A percentile compares a stretch with the other conserved stretches of the same genome.
Conservation (phyloP, 2,888 invertebrate genomes). For the Clanis bilineata region DNA sequence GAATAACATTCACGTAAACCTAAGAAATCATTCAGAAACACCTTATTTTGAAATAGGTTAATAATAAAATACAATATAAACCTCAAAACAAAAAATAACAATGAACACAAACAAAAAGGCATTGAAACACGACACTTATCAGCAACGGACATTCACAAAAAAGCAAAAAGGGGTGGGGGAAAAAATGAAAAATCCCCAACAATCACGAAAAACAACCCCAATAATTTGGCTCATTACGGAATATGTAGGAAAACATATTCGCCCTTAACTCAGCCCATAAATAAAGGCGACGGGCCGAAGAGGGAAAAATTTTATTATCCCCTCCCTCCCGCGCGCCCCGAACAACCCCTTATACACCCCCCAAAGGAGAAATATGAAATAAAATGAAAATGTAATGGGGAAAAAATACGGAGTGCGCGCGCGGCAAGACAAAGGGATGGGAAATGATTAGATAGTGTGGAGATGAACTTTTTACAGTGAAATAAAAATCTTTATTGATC, state of each 20-base stretch:
- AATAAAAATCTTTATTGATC: too few species aligned
- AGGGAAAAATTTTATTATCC: conserved; percentile 81
- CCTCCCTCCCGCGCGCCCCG: conserved; percentile 23
- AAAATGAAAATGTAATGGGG: conserved; percentile 82
- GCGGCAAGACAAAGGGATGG: conserved; percentile 77
- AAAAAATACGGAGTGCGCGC: conserved; percentile 73
- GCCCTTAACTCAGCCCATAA: conserved; percentile 73
- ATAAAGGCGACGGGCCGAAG: conserved; percentile 69
- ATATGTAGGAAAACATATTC: conserved; percentile 79
- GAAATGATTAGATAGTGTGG: conserved; percentile 40
- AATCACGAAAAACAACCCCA: conserved; percentile 69
- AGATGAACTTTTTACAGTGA: conserved; percentile 32
- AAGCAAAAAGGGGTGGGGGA: conserved; percentile 32
- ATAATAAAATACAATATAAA: neutral
- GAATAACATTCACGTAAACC: too few species aligned
- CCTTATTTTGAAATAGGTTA: neutral
- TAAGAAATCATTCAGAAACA: too few species aligned
- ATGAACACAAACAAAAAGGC: conserved; percentile 28
- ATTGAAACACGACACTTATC: conserved; percentile 58
- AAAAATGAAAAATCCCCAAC: conserved; percentile 47
- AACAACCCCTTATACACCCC: conserved; percentile 38
- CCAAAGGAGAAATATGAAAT: conserved; percentile 80
- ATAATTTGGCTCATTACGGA: conserved; percentile 80
- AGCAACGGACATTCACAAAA: conserved; percentile 46
- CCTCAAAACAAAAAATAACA: conserved; percentile 15